phyloP scores from a whole-genome alignment of 2,888 invertebrate genomes.

The Liopterus haemorrhoidalis region DNA sequence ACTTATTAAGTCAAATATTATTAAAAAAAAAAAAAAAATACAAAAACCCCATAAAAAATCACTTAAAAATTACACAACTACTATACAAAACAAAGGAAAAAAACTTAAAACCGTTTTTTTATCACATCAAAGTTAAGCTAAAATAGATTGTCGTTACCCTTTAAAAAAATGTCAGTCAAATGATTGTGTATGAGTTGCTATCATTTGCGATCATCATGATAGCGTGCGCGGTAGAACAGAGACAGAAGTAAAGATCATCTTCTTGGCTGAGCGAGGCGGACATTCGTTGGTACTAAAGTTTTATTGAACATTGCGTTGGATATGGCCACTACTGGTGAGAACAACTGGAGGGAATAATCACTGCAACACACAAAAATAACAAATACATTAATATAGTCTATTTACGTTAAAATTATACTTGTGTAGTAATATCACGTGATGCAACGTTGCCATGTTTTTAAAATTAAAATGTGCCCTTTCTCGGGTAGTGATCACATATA shows the following conservation, averaged over 20 bases:
- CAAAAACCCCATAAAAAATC: background rate
- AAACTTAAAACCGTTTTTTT: too few species aligned
- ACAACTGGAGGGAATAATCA: conserved; percentile 67
- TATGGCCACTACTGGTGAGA: conserved; percentile 77
- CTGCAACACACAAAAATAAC: conserved; percentile 51
- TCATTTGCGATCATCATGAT: conserved; percentile 12
- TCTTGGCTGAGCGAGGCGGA: conserved; percentile 16
- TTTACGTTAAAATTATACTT: too few species aligned
- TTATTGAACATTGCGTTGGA: conserved; percentile 72
- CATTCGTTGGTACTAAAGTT: conserved; percentile 44
- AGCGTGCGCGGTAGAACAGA: conserved; percentile 30
- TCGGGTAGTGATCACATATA: too few species aligned
- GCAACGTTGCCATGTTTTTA: too few species aligned
- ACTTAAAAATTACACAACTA: background rate
- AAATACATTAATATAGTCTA: too few species aligned
- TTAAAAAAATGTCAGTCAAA: background rate
- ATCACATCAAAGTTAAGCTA: too few species aligned
- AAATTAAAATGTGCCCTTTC: too few species aligned
- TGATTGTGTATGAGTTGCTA: conserved; percentile 4
- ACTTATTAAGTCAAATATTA: background rate
- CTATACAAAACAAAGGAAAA: too few species aligned
- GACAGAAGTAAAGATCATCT: conserved; percentile 35
- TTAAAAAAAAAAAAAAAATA: conserved; percentile 1
- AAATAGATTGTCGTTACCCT: too few species aligned
- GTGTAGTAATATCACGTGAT: too few species aligned